Conservation (phyloP, 2,797 vertebrate species). For the Hypotaenidia okinawae region DNA sequence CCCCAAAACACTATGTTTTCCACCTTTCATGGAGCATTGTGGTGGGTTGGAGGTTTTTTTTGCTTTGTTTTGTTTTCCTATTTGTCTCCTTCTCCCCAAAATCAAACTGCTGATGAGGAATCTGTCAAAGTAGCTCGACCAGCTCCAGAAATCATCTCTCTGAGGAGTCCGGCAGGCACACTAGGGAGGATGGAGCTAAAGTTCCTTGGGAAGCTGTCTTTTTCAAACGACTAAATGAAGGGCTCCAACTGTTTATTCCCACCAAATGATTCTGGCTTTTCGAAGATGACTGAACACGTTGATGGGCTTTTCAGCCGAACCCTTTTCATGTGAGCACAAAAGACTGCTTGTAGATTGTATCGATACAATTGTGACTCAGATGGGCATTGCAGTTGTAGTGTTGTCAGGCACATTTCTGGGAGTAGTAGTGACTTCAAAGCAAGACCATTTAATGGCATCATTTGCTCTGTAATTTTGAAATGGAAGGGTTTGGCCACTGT, state of each 20-base stretch:
- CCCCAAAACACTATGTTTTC: neutral
- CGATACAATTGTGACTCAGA: conserved; percentile 1
- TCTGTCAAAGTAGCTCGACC: neutral
- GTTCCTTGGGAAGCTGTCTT: conserved; percentile 18
- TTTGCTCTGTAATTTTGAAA: neutral
- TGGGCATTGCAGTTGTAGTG: neutral
- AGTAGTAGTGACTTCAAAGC: neutral
- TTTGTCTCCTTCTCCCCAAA: neutral
- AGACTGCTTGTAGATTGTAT: conserved; percentile 2
- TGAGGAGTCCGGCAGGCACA: neutral
- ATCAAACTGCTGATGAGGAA: neutral
- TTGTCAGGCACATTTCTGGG: neutral
- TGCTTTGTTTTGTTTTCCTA: neutral
- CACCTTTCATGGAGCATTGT: neutral
- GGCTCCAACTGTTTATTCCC: conserved; percentile 7
- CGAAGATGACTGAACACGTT: conserved; percentile 35
- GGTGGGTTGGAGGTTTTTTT: neutral
- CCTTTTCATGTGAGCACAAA: conserved; percentile 58
- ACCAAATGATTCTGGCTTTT: neutral
- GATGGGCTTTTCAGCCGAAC: conserved; percentile 47
- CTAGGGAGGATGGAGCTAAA: neutral
- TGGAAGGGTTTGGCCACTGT: neutral
- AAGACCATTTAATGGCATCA: neutral
- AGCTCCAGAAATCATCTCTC: neutral
- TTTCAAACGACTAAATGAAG: conserved; percentile 1